Conservation (phyloP, 2,888 invertebrate species). For the Drosophila mimetica region DNA sequence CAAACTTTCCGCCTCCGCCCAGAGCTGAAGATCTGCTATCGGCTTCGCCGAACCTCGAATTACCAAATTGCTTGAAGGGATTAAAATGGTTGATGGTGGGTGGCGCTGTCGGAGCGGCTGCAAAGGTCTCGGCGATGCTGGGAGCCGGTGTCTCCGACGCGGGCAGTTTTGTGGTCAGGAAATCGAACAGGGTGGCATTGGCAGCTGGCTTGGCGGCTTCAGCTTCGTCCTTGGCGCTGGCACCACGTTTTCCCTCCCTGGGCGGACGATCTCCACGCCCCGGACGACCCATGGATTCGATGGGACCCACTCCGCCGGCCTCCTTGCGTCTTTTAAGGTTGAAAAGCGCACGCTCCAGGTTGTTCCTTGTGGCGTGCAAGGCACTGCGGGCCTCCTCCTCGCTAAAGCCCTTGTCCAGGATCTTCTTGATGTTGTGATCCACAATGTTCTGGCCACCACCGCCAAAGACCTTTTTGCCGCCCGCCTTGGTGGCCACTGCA, state of each 20-base stretch:
- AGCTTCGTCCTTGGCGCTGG: slow-evolving; percentile 86
- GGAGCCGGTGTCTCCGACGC: slow-evolving; percentile 42
- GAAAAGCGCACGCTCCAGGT: slow-evolving; percentile 89
- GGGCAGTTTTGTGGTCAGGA: slow-evolving; percentile 90
- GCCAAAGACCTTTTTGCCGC: slow-evolving; percentile 87
- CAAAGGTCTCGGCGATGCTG: slow-evolving; percentile 9
- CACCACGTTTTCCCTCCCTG: slow-evolving; percentile 72
- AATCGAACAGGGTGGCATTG: slow-evolving; percentile 92
- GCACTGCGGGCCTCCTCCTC: slow-evolving; percentile 91
- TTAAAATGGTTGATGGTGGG: slow-evolving; percentile 42
- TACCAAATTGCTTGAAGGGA: slow-evolving; percentile 38
- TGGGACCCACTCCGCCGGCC: slow-evolving; percentile 64
- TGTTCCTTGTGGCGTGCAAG: slow-evolving; percentile 89
- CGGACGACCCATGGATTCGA: slow-evolving; percentile 39
- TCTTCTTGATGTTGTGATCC: slow-evolving; percentile 91
- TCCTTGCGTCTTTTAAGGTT: slow-evolving; percentile 87
- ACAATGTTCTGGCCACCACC: slow-evolving; percentile 88
- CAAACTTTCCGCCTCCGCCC: slow-evolving; percentile 40
- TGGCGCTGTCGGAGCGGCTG: slow-evolving; percentile 33
- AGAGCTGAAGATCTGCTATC: slow-evolving; percentile 10
- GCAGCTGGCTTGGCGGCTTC: slow-evolving; percentile 90
- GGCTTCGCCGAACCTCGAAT: slow-evolving; percentile 34
- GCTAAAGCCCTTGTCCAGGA: slow-evolving; percentile 91
- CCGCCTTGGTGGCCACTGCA: slow-evolving; percentile 91
- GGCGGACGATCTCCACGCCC: slow-evolving; percentile 49